A percentile compares a stretch with the other conserved stretches of the same genome.
phyloP scores from a whole-genome alignment of 2,888 invertebrate genomes.

The Stegana nigrithorax region DNA sequence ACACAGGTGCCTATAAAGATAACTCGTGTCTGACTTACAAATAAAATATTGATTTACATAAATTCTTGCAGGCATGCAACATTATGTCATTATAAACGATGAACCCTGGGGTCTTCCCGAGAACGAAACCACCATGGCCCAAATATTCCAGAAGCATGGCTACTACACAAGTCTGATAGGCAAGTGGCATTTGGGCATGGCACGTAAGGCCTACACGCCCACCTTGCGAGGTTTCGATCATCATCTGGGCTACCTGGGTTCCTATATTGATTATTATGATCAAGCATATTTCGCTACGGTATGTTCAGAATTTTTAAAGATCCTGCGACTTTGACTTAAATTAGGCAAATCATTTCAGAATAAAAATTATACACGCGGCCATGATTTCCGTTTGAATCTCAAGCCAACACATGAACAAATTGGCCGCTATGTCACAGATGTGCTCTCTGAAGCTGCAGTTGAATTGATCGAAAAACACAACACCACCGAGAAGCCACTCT shows the following conservation, averaged over 20 bases:
- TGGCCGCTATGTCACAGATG: slow-evolving; percentile 76
- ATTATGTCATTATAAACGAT: slow-evolving; percentile 75
- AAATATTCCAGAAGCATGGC: slow-evolving; percentile 77
- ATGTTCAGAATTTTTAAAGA: too few species aligned
- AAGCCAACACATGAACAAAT: slow-evolving; percentile 70
- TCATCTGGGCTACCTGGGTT: slow-evolving; percentile 87
- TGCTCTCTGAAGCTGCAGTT: slow-evolving; percentile 76
- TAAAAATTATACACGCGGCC: slow-evolving; percentile 66
- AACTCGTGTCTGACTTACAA: not conserved
- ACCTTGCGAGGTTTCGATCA: slow-evolving; percentile 81
- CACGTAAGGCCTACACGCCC: slow-evolving; percentile 73
- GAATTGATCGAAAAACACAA: slow-evolving; percentile 75
- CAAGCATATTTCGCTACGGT: slow-evolving; percentile 72
- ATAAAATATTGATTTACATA: not conserved
- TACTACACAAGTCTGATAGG: slow-evolving; percentile 87
- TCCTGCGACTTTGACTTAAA: slow-evolving; percentile 21
- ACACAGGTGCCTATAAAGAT: slow-evolving; percentile 71
- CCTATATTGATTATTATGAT: slow-evolving; percentile 84
- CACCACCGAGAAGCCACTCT: slow-evolving; percentile 73
- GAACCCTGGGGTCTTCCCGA: slow-evolving; percentile 81
- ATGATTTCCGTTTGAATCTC: slow-evolving; percentile 71
- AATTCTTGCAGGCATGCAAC: slow-evolving; percentile 75
- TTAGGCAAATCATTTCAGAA: slow-evolving; percentile 34
- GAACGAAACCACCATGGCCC: slow-evolving; percentile 77
- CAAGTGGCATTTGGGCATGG: slow-evolving; percentile 92